Evolutionary conservation across 2,888 invertebrate species (phyloP).

Genomic region (Yponomeuta plumbellus): DNA sequence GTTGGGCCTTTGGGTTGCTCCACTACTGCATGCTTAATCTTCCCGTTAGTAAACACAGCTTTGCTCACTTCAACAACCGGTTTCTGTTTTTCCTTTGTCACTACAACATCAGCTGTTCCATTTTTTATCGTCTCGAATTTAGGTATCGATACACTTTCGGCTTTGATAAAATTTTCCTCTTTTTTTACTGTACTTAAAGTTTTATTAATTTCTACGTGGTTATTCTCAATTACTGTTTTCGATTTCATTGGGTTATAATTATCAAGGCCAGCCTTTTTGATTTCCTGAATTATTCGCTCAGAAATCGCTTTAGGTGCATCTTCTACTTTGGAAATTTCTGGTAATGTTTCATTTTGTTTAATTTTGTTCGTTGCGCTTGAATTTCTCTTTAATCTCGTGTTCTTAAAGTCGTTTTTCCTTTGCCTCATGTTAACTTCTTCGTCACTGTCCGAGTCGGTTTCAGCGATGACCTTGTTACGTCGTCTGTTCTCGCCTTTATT

Average conservation of each 20-base stretch:
- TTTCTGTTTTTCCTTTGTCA: slow-evolving; percentile 28
- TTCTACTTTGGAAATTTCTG: slow-evolving; percentile 49
- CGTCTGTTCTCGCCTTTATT: slow-evolving; percentile 71
- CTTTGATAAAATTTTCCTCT: slow-evolving; percentile 19
- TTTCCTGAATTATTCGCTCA: slow-evolving; percentile 56
- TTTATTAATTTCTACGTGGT: slow-evolving; percentile 25
- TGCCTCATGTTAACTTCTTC: slow-evolving; percentile 60
- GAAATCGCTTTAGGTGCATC: slow-evolving; percentile 51
- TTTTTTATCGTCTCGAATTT: slow-evolving; percentile 6
- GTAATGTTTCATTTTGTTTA: slow-evolving; percentile 49
- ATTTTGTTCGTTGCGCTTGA: slow-evolving; percentile 57
- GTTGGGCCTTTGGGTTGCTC: slow-evolving; percentile 41
- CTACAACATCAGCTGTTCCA: slow-evolving; percentile 6
- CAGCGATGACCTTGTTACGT: slow-evolving; percentile 64
- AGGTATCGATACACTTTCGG: slow-evolving; percentile 18
- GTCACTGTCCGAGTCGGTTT: slow-evolving; percentile 62
- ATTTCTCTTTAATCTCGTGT: slow-evolving; percentile 63
- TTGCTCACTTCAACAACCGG: slow-evolving; percentile 31
- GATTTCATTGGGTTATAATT: slow-evolving; percentile 30
- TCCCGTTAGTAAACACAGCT: slow-evolving; percentile 31
- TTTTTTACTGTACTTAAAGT: slow-evolving; percentile 17
- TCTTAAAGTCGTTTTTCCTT: slow-evolving; percentile 66
- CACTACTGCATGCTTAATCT: slow-evolving; percentile 31
- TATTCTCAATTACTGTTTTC: slow-evolving; percentile 32
- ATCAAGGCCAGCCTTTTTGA: slow-evolving; percentile 52